phyloP scores from a whole-genome alignment of 2,113 vertebrate genomes.

The Merops nubicus region DNA sequence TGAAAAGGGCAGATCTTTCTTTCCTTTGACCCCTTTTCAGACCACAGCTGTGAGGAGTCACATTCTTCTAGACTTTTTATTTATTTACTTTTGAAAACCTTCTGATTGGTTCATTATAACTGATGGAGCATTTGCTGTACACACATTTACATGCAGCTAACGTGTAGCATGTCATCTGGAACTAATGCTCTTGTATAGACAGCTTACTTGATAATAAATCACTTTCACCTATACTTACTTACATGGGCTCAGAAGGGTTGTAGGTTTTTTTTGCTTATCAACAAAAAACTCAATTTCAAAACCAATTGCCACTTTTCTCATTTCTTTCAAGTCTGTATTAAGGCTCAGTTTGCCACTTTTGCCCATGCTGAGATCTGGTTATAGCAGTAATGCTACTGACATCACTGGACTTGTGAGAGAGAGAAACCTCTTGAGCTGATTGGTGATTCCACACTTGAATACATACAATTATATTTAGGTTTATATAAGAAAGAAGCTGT shows the following conservation, averaged over 20 bases:
- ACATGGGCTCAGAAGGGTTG: background rate
- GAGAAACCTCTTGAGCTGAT: background rate
- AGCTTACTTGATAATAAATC: constrained; percentile 9
- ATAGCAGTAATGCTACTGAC: background rate
- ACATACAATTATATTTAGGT: background rate
- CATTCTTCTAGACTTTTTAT: background rate
- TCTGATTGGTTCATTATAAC: background rate
- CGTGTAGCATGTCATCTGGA: background rate
- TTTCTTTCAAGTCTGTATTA: background rate
- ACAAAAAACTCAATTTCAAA: background rate
- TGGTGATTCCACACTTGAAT: background rate
- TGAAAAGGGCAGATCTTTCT: background rate
- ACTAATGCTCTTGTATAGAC: background rate
- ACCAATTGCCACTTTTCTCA: background rate
- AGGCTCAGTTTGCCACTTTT: background rate
- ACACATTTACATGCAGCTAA: background rate
- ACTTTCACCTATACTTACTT: background rate
- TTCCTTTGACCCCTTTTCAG: background rate
- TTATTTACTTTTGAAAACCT: background rate
- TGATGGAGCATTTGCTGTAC: background rate
- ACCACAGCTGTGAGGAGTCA: background rate
- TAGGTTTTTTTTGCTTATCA: background rate
- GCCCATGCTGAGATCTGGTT: background rate
- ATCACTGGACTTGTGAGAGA: background rate
- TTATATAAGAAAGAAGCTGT: background rate